These are phyloP conservation scores for Serranus cabrilla DNA, from an alignment of 2,797 vertebrate genomes.

Conservation along the genomic window DNA sequence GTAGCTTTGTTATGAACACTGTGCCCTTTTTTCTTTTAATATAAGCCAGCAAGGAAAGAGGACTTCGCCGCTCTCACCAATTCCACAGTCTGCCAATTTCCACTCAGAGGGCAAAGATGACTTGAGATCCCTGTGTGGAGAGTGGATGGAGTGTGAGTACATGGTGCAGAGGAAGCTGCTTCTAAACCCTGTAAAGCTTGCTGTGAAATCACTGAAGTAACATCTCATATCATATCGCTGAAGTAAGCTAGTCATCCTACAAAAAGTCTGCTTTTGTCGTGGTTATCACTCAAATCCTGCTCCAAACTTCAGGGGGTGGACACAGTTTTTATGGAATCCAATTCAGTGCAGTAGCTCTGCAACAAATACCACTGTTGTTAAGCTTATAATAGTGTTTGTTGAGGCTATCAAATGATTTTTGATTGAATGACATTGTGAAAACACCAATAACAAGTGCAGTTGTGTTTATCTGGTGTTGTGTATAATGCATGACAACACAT, in stretches of 20 bases:
- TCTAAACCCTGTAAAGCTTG: conserved; percentile 27
- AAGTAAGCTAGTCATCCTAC: neutral
- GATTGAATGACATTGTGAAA: neutral
- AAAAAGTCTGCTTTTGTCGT: conserved; percentile 8
- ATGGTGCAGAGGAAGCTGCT: conserved; percentile 1
- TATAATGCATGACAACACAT: neutral
- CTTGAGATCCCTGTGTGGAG: conserved; percentile 39
- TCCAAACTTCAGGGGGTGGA: neutral
- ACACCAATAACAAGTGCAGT: neutral
- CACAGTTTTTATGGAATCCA: neutral
- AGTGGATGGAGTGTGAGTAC: conserved; percentile 12
- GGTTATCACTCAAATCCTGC: conserved; percentile 1
- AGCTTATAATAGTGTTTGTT: neutral
- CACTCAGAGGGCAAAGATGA: conserved; percentile 42
- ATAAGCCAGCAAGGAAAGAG: conserved; percentile 33
- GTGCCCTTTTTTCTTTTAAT: conserved; percentile 40
- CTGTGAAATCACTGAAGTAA: conserved; percentile 1
- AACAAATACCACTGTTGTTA: neutral
- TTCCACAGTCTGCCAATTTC: conserved; percentile 45
- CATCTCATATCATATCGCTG: neutral
- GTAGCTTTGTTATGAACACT: conserved; percentile 36
- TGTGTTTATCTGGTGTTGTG: neutral
- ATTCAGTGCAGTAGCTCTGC: neutral
- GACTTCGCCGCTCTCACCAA: conserved; percentile 25
- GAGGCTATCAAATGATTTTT: neutral